Base-by-base conservation (phyloP, 2,113 vertebrate species). In the Polypterus bichir region DNA sequence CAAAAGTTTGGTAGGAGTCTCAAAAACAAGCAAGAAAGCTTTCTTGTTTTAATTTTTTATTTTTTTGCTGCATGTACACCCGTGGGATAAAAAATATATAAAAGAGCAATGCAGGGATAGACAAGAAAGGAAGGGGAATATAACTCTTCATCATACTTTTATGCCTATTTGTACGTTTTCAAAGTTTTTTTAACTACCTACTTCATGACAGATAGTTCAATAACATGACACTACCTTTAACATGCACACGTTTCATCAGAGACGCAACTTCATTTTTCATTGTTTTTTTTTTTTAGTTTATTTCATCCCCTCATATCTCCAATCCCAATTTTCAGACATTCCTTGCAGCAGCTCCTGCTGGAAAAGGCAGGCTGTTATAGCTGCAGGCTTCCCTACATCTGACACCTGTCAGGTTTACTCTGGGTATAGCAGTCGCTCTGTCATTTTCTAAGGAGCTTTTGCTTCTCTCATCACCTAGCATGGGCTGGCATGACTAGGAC, bases 361-460 rank as follows among this genome's bases (percentile, higher is more conserved):
- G 76, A 77, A 76, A 76, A 80, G 75, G 67, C 77, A 81, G 77
- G 79, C 79, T 77, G 79, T 82, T 84, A 79, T 82, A 78, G 82
- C 83, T 86, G 81, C 79, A 78, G 85, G 84, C 85, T 85, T 76
- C 82, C 83, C 77, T 71, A 84, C 83, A 86, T 87, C 85, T 84
- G 80, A 85, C 78, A 82, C 79, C 84, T 85, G 84, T 86, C 85
- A 84, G 83, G 84, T 79, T 77, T 79, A 76, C 82, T 83, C 83
- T 80, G 76, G 68, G 83, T 84, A 81, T 84, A 77, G 68, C 76
- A 78, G 76, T 73, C 78, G 76, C 75, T 72, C 81, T 84, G 82
- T 84, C 83, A 83, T 85, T 80, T 84, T 83, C 77, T 79, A 79
- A 58, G 75, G 81, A 80, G 82, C 80, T 83, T 80, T 79, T 80